These are phyloP conservation scores for Nothoprocta perdicaria DNA, from an alignment of 2,113 vertebrate species.

Conservation along the genomic window DNA sequence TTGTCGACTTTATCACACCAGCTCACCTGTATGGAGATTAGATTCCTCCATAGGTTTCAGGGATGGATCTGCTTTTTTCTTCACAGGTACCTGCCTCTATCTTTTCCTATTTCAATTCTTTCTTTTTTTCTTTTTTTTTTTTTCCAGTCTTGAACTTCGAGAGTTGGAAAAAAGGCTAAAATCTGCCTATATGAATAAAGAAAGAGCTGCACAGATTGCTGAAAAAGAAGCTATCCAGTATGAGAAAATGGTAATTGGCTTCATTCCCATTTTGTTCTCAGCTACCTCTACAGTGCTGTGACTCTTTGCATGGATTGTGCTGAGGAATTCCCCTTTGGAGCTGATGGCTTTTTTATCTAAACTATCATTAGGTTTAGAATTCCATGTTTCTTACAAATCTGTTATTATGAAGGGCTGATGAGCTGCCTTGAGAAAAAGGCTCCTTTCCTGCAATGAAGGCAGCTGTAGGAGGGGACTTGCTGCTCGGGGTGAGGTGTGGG, in stretches of 20 bases:
- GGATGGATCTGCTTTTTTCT: rapidly evolving
- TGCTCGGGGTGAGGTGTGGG: too few relatives aligned
- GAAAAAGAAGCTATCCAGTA: slow-evolving; percentile 84
- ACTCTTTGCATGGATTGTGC: background rate
- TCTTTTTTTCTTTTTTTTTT: background rate
- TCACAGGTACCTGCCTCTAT: rapidly evolving
- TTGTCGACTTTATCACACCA: background rate
- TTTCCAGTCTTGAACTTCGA: slow-evolving; percentile 85
- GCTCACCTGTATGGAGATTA: background rate
- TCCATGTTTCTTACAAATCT: background rate
- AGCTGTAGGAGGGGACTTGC: background rate
- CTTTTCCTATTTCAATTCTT: background rate
- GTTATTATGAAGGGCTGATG: background rate
- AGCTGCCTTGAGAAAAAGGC: background rate
- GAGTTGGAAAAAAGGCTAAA: slow-evolving; percentile 90
- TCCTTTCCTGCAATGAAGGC: background rate
- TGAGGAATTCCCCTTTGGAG: background rate
- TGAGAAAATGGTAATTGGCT: slow-evolving; percentile 84
- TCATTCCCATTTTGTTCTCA: background rate
- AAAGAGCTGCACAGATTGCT: slow-evolving; percentile 89
- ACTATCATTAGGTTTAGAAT: background rate
- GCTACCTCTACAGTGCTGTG: rapidly evolving
- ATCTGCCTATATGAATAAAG: slow-evolving; percentile 89
- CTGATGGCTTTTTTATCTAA: background rate
- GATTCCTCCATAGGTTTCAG: background rate